Evolutionary conservation across 2,797 vertebrate species (phyloP), one percentile per base, ranked within the genome.

Genomic region (Dryobates pubescens): DNA sequence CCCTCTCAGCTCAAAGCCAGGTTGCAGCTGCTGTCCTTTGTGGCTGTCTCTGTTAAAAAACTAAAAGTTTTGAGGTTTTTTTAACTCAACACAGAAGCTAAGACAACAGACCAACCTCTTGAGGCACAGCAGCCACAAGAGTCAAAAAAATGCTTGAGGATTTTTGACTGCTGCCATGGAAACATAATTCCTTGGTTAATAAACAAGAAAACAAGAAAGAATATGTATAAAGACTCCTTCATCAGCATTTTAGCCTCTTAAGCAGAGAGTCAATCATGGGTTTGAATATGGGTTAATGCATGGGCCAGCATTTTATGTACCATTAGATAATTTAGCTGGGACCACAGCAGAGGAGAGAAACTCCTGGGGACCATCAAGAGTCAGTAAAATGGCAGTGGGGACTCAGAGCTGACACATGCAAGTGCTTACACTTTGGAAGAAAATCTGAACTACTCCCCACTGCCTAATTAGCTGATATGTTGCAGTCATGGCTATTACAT

Each of bases 381-480:
- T 61, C 36, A 26, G 27, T 69, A 83, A 94, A 86, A 91, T 27
- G 61, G 82, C 49, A 94, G 73, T 22, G 26, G 77, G 51, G 54
- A 83, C 80, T 89, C 79, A 47, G 73, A 86, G 73, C 68, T 88
- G 89, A 92, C 61, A 93, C 64, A 62, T 65, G 77, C 82, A 91
- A 86, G 82, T 30, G 54, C 70, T 75, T 49, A 76, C 59, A 90
- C 72, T 73, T 81, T 22, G 71, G 36, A 96, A 91, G 27, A 76
- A 92, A 92, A 91, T 30, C 45, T 71, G 16, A 95, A 94, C 49
- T 88, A 41, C 74, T 95, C 92, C 85, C 82, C 56, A 38, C 80
- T 91, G 90, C 70, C 87, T 92, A 92, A 92, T 91, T 89, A 95
- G 69, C n/a, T 80, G 84, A 91, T 75, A 62, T 77, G 81, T 18